Evolutionary conservation across 2,888 invertebrate genomes (phyloP), one percentile per base, ranked within the genome.

Genomic region (Halocaridina rubra): DNA sequence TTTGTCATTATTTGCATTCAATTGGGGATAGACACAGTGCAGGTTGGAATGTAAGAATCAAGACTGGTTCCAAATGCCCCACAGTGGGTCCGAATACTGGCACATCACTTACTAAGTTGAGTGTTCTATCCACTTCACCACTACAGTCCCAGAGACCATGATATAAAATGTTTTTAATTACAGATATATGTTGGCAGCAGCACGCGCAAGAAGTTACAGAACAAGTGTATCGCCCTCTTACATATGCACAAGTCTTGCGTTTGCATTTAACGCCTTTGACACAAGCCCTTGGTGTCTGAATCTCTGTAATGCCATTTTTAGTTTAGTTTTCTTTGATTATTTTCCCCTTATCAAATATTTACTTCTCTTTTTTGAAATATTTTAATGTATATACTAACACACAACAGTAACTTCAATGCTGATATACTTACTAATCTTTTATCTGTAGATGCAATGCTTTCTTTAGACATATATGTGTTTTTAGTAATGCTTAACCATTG

Each of bases 181-280:
- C 81, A 82, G 82, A 71, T 33, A 24, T 79, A 32, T 79, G 84
- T 33, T 84, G 84, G 84, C 69, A 71, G 8, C 59, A 84, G 29
- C 67, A 67, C 4, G 84, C 79, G 22, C 46, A 46, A 59, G 84
- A 79, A 29, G 79, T 84, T 57, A 75, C 84, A 22, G 84, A 84
- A n/a, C 84, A 84, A 19, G 53, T 67, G 46, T 84, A 84, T 64
- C 78, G 79, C 13, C 84, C 84, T n/a, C 57, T 84, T 7, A 84
- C 84, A 16, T 84, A 84, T 19, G 84, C 84, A 30, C 84, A 84
- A 71, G 84, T 84, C 22, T 61, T 84, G 32, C 79, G 84, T n/a
- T 72, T 84, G 16, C 84, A 84, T 29, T 79, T 84, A 33, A 84
- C 84, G n/a, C 84, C 84, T 57, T 46, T 84, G 19, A 84, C 84